Evolutionary conservation across 2,113 vertebrate species (phyloP), one percentile per base, ranked within the genome.

Genomic region (Formicarius rufipectus): DNA sequence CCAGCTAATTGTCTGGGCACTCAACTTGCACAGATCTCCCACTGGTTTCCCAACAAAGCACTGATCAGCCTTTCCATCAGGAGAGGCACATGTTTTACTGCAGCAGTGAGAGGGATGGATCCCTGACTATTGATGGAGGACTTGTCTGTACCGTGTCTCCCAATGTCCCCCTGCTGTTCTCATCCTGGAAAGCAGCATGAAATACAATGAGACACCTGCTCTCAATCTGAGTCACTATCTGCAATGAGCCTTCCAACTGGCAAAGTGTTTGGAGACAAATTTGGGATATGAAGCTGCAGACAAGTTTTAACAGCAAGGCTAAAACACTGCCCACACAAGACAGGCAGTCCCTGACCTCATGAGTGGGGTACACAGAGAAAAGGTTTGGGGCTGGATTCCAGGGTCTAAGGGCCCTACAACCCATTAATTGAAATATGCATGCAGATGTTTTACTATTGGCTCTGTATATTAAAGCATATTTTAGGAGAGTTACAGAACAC

Each of bases 261-360:
- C 23, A 4, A 66, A 56, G 18, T 9, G 22, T 47, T 39, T 22
- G 67, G 44, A 63, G 10, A 5, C 5, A 2, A 37, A 30, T 20
- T 7, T 24, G 47, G 68, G 35, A 37, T 27, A 55, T 0, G 0
- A 44, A 76, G 52, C 33, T 28, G 17, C 68, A 60, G 63, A 8
- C 9, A 14, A 9, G 28, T 63, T 17, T n/a, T 28, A 62, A 40
- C 12, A 67, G 30, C 9, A n/a, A 40, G n/a, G 30, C 55, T 64
- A 23, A 84, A 73, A 76, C 0, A 0, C 23, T 49, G 47, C 6
- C 10, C 49, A n/a, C 4, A 2, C 25, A 35, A 7, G 10, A n/a
- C 14, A 33, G 27, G 40, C 8, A 3, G 33, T 33, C 40, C 50
- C 56, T 53, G 45, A 23, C 55, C 30, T 13, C 11, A 12, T 0